Percentiles rank a stretch among this genome's conserved stretches.
Conservation (phyloP, 2,797 vertebrate genomes). For the Strix occidentalis region DNA sequence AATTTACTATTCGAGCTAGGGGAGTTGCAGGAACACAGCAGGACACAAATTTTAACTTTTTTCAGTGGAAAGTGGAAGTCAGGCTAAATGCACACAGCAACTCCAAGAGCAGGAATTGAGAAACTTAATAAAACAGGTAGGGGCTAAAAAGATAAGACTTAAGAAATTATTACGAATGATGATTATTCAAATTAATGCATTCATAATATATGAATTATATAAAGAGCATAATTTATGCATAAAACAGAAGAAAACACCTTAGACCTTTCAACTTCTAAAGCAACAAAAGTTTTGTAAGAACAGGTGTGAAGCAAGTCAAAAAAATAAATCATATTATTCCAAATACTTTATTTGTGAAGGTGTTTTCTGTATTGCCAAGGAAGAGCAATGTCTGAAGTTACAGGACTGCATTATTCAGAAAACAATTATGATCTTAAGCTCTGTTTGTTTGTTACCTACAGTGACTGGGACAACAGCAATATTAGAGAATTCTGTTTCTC, state of each 20-base stretch:
- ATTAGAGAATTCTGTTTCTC: neutral
- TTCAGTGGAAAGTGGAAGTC: neutral
- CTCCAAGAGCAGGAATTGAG: neutral
- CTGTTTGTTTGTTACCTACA: neutral
- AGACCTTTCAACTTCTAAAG: neutral
- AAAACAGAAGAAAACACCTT: slow-evolving; percentile 15
- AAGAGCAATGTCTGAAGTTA: neutral
- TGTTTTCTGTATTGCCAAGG: neutral
- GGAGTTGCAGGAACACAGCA: slow-evolving; percentile 2
- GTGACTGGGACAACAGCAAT: neutral
- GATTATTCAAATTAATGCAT: neutral
- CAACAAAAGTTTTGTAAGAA: neutral
- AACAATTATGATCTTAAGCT: neutral
- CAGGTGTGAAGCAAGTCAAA: neutral
- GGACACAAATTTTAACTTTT: neutral
- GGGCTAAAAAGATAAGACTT: neutral
- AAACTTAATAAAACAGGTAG: neutral
- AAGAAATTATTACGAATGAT: neutral
- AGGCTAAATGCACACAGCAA: neutral
- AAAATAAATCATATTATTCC: neutral
- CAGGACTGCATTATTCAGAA: neutral
- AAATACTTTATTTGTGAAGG: slow-evolving; percentile 33
- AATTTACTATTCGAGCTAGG: neutral
- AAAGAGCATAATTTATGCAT: neutral
- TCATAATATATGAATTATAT: neutral